A percentile compares a stretch with the other conserved stretches of the same genome.
Evolutionary conservation across 2,113 vertebrate species (phyloP).

Genomic region (Vimba vimba): DNA sequence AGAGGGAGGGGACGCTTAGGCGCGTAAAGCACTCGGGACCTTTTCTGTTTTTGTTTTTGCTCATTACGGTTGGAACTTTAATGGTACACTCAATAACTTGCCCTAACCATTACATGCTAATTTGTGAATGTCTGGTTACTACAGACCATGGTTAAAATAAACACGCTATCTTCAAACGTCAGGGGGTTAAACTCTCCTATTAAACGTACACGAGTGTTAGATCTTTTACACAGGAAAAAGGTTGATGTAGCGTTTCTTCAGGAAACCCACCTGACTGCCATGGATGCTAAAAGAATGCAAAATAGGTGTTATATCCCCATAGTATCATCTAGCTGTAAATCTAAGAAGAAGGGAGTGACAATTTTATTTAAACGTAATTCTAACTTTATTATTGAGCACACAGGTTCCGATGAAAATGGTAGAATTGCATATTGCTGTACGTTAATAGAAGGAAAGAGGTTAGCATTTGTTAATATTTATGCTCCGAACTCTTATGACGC

Average conservation of each 20-base stretch:
- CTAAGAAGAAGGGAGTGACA: conserved; percentile 12
- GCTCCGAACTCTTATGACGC: no score
- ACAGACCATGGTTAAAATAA: neutral
- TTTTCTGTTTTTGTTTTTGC: neutral
- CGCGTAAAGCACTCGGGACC: neutral
- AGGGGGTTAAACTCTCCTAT: conserved; percentile 21
- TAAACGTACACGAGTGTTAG: conserved; percentile 4
- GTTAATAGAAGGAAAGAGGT: no score
- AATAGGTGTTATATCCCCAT: neutral
- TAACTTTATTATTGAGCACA: no score
- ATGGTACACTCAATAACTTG: neutral
- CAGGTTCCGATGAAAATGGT: no score
- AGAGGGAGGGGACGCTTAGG: neutral
- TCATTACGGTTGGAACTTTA: neutral
- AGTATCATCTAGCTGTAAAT: neutral
- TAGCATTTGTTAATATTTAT: no score
- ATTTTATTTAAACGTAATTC: conserved; percentile 1
- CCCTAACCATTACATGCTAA: neutral
- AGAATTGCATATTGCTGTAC: no score
- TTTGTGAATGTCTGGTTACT: neutral
- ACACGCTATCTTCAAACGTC: neutral
- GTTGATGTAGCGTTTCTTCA: conserved; percentile 6
- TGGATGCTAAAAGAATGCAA: no score
- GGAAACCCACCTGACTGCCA: no score
- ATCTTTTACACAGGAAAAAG: conserved; percentile 37